Evolutionary conservation across 2,113 vertebrate genomes (phyloP).

Genomic region (Trichomycterus rosablanca): DNA sequence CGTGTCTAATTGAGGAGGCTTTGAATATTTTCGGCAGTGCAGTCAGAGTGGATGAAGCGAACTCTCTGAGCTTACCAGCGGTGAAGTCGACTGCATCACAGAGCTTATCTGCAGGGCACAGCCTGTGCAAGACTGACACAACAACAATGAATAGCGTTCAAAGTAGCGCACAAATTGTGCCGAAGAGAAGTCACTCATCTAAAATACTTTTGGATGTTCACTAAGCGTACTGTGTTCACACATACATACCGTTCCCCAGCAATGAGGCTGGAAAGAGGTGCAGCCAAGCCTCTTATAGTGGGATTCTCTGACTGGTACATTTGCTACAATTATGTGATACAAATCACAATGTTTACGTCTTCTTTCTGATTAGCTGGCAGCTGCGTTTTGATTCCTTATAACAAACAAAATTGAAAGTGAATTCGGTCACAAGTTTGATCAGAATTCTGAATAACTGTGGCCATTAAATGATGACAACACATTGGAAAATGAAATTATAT

Average conservation of each 20-base stretch:
- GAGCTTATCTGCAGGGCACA: slow-evolving; percentile 40
- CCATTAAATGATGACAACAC: too few species aligned
- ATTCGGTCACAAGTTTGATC: too few species aligned
- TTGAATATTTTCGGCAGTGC: slow-evolving; percentile 34
- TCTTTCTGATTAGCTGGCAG: too few species aligned
- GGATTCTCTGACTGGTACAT: too few species aligned
- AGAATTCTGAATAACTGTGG: too few species aligned
- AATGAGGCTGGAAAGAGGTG: slow-evolving; percentile 18
- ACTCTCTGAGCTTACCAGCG: slow-evolving; percentile 27
- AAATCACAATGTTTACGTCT: too few species aligned
- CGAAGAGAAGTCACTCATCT: slow-evolving; percentile 17
- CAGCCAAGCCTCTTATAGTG: too few species aligned
- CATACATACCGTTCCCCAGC: slow-evolving; percentile 7
- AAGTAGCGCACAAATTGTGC: slow-evolving; percentile 30
- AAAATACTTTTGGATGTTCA: slow-evolving; percentile 26
- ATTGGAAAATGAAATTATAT: too few species aligned
- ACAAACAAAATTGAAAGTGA: too few species aligned
- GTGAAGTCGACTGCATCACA: slow-evolving; percentile 35
- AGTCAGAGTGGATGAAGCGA: slow-evolving; percentile 30
- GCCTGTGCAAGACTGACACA: slow-evolving; percentile 37
- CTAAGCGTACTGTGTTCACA: slow-evolving; percentile 2
- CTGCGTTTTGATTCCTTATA: too few species aligned
- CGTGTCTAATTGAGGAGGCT: slow-evolving; percentile 34
- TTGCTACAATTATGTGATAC: too few species aligned
- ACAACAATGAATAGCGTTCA: slow-evolving; percentile 31